These are phyloP conservation scores for Brachyhypopomus occidentalis DNA, from an alignment of 2,113 vertebrate genomes.

Conservation along the genomic window DNA sequence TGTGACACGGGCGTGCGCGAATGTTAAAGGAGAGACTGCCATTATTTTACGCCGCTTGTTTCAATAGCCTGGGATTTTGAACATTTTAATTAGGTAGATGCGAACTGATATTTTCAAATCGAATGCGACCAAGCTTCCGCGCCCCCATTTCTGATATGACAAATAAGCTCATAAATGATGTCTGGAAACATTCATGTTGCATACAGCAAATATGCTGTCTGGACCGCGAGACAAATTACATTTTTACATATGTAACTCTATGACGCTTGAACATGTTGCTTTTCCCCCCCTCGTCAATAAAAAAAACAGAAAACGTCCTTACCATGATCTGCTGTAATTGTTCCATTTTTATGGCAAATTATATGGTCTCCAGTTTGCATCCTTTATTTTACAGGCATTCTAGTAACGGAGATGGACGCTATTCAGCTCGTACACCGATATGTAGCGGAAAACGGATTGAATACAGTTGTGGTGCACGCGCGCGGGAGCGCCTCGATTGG, in stretches of 20 bases:
- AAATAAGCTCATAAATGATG: background rate
- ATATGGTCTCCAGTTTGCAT: background rate
- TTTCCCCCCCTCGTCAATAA: background rate
- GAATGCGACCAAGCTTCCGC: background rate
- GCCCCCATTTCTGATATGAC: background rate
- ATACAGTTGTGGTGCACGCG: conserved; percentile 30
- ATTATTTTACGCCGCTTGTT: no score
- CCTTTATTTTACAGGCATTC: background rate
- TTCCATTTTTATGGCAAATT: conserved; percentile 19
- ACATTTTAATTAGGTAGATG: background rate
- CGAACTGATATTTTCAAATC: background rate
- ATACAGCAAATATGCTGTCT: background rate
- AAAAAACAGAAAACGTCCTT: conserved; percentile 1
- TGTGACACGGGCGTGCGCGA: no score
- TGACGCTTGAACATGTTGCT: background rate
- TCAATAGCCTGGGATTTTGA: background rate
- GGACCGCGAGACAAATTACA: background rate
- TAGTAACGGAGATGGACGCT: background rate
- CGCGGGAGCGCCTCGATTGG: conserved; percentile 32
- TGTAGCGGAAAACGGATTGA: conserved; percentile 12
- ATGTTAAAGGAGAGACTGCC: no score
- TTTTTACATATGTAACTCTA: background rate
- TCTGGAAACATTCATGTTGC: no score
- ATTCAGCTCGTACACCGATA: background rate
- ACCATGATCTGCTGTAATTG: conserved; percentile 14